phyloP scores from a whole-genome alignment of 2,888 invertebrate species.

The Drosophila monieri region DNA sequence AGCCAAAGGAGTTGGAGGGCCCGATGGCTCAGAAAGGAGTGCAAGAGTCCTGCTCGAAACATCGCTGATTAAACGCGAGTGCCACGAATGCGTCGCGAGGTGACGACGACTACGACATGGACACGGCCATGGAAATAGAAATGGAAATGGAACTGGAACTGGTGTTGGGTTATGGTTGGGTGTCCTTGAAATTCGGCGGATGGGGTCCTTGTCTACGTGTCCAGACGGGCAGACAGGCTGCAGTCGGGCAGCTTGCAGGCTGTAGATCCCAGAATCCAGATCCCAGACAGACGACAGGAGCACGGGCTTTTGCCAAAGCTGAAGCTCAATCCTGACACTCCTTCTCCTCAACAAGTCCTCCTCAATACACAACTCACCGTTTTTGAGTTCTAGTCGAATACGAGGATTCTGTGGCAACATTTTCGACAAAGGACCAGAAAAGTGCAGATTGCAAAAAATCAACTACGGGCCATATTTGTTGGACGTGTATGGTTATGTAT shows the following conservation, averaged over 20 bases:
- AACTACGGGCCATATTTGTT: slow-evolving; percentile 69
- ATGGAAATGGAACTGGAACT: neutral
- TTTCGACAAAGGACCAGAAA: slow-evolving; percentile 74
- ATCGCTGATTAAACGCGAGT: slow-evolving; percentile 76
- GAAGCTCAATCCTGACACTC: neutral
- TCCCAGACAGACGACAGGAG: slow-evolving; percentile 40
- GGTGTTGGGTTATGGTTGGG: neutral
- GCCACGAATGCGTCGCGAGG: slow-evolving; percentile 77
- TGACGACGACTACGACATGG: slow-evolving; percentile 58
- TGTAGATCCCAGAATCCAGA: slow-evolving; percentile 35
- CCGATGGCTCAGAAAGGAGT: slow-evolving; percentile 23
- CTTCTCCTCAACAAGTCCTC: slow-evolving; percentile 1
- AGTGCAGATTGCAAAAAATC: slow-evolving; percentile 79
- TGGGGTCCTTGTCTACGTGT: slow-evolving; percentile 37
- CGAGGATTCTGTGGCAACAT: slow-evolving; percentile 66
- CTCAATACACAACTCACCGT: neutral
- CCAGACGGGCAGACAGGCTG: slow-evolving; percentile 47
- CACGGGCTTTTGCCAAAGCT: slow-evolving; percentile 20
- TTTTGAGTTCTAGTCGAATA: slow-evolving; percentile 5
- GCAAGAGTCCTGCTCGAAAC: slow-evolving; percentile 37
- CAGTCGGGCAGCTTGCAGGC: slow-evolving; percentile 32
- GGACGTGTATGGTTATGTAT: slow-evolving; percentile 25
- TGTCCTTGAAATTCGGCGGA: neutral
- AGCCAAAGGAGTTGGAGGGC: slow-evolving; percentile 14
- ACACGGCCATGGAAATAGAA: slow-evolving; percentile 49